phyloP scores from a whole-genome alignment of 2,797 vertebrate species.

The Coendou prehensilis region DNA sequence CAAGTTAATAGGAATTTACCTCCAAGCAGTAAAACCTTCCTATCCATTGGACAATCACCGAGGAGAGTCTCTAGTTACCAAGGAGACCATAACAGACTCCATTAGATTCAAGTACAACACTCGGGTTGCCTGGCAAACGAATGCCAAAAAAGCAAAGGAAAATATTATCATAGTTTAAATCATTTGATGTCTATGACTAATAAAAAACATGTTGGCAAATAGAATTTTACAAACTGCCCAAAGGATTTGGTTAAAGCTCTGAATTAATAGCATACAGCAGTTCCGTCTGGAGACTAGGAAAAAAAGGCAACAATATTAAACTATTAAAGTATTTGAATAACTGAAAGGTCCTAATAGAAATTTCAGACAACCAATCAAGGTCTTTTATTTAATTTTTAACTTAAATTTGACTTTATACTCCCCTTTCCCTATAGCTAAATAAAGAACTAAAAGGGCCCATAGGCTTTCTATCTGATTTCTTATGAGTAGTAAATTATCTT shows the following conservation, averaged over 20 bases:
- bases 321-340: conserved; percentile 46
- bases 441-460: not conserved
- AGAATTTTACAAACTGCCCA: conserved; percentile 70
- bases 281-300: conserved; percentile 48
- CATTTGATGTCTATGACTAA: conserved; percentile 74
- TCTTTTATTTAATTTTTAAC: conserved; percentile 44
- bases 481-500: conserved; percentile 31
- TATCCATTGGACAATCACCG: conserved; percentile 60
- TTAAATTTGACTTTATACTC: conserved; percentile 14
- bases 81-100: conserved; percentile 73
- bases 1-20: conserved; percentile 80
- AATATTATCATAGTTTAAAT: conserved; percentile 81
- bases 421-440: conserved; percentile 35
- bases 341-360: conserved; percentile 42
- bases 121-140: conserved; percentile 75
- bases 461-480: not conserved
- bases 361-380: not conserved
- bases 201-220: conserved; percentile 65
- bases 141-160: conserved; percentile 79
- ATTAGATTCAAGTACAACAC: conserved; percentile 70
- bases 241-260: conserved; percentile 69
- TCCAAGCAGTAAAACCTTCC: conserved; percentile 70
- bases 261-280: conserved; percentile 46
- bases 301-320: conserved; percentile 15
- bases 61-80: conserved; percentile 75